Conservation (phyloP, 2,797 vertebrate species). For the Clarias platycephalus region DNA sequence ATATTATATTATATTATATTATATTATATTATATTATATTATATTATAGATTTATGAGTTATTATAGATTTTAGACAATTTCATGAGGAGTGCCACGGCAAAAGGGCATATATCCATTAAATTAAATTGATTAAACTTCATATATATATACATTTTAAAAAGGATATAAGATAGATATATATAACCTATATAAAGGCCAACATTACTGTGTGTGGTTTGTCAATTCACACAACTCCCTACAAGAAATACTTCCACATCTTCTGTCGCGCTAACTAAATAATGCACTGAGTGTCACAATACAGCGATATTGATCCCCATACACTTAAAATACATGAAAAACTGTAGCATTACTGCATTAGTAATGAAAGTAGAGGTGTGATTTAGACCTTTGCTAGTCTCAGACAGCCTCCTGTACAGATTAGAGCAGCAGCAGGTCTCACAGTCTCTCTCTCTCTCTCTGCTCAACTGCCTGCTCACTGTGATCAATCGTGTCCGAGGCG, state of each 20-base stretch:
- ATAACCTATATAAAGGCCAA: not conserved
- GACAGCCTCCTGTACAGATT: slow-evolving; percentile 36
- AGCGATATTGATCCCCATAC: not conserved
- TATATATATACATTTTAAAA: not conserved
- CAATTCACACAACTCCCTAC: not conserved
- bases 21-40: slow-evolving; percentile 11
- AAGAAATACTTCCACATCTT: not conserved
- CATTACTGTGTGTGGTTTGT: not conserved
- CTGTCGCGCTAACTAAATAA: not conserved
- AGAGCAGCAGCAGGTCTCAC: slow-evolving; percentile 29
- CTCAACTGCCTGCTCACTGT: slow-evolving; percentile 39
- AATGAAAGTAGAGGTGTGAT: slow-evolving; percentile 23
- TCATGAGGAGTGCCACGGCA: not conserved
- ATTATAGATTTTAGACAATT: not conserved
- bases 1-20: slow-evolving; percentile 15
- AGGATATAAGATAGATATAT: not conserved
- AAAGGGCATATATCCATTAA: not conserved
- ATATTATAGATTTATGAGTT: not conserved
- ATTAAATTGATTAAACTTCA: not conserved
- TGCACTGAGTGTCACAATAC: not conserved
- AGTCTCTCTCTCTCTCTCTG: slow-evolving; percentile 8
- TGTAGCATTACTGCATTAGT: slow-evolving; percentile 4
- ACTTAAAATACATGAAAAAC: slow-evolving; percentile 5
- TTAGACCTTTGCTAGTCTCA: slow-evolving; percentile 17
- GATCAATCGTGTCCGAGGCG: slow-evolving; percentile 48